phyloP scores from a whole-genome alignment of 1,140 invertebrate species.

The Pteromalus puparum region DNA sequence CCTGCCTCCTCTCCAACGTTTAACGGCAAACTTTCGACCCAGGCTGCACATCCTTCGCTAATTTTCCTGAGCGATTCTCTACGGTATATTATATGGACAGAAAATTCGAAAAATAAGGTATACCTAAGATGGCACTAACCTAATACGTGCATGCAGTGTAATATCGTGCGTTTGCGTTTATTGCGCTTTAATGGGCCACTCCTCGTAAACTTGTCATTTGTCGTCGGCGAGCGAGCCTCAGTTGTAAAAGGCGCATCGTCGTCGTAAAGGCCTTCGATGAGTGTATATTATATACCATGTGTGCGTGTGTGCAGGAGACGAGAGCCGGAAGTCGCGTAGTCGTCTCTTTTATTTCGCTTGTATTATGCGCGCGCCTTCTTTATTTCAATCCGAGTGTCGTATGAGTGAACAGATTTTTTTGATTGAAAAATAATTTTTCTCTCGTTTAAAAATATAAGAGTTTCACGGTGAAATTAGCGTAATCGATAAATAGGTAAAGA shows the following conservation, averaged over 20 bases:
- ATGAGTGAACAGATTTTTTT: no score
- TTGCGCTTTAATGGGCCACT: neutral
- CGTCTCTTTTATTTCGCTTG: neutral
- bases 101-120: neutral
- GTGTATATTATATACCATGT: neutral
- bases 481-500: constrained; percentile 32
- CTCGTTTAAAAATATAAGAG: neutral
- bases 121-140: no score
- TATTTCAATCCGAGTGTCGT: no score
- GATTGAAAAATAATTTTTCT: no score
- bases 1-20: neutral
- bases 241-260: neutral
- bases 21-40: neutral
- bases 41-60: neutral
- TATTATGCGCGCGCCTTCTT: neutral
- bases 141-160: no score
- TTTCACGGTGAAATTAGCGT: neutral
- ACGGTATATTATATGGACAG: no score
- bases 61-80: no score
- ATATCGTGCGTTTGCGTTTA: neutral
- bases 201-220: constrained; percentile 8
- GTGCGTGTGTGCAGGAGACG: no score
- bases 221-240: neutral
- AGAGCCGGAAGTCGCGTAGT: constrained; percentile 6
- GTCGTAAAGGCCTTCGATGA: constrained; percentile 2